These are phyloP conservation scores for Drosophila varians DNA, from an alignment of 1,140 invertebrate species.

Conservation along the genomic window DNA sequence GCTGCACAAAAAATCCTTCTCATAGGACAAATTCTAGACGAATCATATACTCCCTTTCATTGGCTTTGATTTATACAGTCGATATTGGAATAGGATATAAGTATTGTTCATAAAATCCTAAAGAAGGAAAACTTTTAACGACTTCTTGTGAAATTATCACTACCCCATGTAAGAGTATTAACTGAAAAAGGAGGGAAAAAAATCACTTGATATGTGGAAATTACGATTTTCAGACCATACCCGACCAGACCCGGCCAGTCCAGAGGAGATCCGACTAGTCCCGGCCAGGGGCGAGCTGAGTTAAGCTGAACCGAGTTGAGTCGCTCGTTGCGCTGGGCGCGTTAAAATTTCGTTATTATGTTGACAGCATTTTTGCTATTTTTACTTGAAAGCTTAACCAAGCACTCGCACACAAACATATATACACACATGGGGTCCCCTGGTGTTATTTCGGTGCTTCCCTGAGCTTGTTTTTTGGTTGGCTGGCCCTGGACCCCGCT, in stretches of 20 bases:
- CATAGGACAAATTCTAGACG: not conserved
- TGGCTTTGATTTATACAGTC: no score
- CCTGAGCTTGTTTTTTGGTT: slow-evolving; percentile 81
- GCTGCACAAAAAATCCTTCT: not conserved
- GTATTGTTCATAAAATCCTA: no score
- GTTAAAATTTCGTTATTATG: slow-evolving; percentile 82
- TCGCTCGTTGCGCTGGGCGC: slow-evolving; percentile 62
- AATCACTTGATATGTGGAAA: slow-evolving; percentile 55
- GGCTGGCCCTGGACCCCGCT: slow-evolving; percentile 47
- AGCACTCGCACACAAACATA: slow-evolving; percentile 43
- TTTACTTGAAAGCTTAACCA: slow-evolving; percentile 81
- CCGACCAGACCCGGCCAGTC: slow-evolving; percentile 4
- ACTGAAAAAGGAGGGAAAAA: slow-evolving; percentile 9
- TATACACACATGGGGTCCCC: slow-evolving; percentile 45
- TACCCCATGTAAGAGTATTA: not conserved
- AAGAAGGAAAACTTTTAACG: no score
- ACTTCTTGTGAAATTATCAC: no score
- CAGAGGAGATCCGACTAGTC: slow-evolving; percentile 16
- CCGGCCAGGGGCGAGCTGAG: not conserved
- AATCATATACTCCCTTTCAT: not conserved
- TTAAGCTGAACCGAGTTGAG: slow-evolving; percentile 11
- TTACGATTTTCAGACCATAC: slow-evolving; percentile 9
- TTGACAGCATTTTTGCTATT: slow-evolving; percentile 81
- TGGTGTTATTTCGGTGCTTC: slow-evolving; percentile 79
- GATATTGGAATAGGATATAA: no score